phyloP scores from a whole-genome alignment of 2,888 invertebrate genomes.

The Drosophila koepferae region DNA sequence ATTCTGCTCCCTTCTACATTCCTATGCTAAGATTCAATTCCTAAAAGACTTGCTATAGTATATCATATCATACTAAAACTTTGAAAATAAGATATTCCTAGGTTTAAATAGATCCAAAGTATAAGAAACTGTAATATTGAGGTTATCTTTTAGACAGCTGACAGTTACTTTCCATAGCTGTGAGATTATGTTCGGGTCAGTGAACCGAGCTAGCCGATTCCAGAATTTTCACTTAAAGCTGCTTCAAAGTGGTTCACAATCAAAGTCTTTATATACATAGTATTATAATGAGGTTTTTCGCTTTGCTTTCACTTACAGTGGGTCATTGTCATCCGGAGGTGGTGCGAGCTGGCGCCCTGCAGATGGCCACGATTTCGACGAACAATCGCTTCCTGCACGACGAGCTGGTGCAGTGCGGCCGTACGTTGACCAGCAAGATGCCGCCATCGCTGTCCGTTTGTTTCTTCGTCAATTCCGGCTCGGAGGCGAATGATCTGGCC shows the following conservation, averaged over 20 bases:
- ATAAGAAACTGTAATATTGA: neutral
- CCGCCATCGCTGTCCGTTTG: slow-evolving; percentile 94
- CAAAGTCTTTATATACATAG: neutral
- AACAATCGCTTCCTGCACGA: slow-evolving; percentile 99
- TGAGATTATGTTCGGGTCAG: neutral
- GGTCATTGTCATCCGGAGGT: slow-evolving; percentile 99
- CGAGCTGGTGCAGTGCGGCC: slow-evolving; percentile 95
- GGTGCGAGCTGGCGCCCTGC: slow-evolving; percentile 94
- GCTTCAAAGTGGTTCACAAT: neutral
- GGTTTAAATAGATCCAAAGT: neutral
- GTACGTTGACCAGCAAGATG: slow-evolving; percentile 92
- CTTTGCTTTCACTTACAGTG: slow-evolving; percentile 87
- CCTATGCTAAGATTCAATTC: too few relatives aligned
- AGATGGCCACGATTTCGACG: slow-evolving; percentile 96
- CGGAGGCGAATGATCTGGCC: slow-evolving; percentile 99
- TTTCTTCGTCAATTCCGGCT: slow-evolving; percentile 99
- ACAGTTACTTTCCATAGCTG: neutral
- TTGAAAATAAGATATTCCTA: neutral
- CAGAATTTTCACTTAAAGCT: neutral
- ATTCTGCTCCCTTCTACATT: too few relatives aligned
- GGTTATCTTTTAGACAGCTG: neutral
- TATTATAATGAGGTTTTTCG: neutral
- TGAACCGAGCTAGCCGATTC: slow-evolving; percentile 1
- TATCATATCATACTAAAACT: neutral
- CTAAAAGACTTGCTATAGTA: neutral